Evolutionary conservation across 2,113 vertebrate genomes (phyloP).

Genomic region (Siniperca knerii): DNA sequence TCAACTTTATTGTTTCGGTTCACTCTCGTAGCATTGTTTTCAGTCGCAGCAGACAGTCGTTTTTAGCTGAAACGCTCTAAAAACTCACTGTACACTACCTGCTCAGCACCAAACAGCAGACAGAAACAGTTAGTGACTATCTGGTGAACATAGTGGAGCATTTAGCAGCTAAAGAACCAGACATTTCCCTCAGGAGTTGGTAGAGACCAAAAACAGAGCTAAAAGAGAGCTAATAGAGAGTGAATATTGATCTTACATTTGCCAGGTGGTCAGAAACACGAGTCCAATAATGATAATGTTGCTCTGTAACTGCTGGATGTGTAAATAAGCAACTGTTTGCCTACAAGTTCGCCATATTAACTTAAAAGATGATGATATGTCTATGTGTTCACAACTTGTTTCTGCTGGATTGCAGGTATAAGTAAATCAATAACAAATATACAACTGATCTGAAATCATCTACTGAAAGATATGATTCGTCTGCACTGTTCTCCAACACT

Average conservation of each 20-base stretch:
- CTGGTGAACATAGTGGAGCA: neutral
- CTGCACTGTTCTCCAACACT: neutral
- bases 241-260: neutral
- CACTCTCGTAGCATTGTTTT: neutral
- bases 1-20: neutral
- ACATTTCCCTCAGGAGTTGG: neutral
- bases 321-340: neutral
- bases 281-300: neutral
- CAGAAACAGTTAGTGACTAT: neutral
- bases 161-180: neutral
- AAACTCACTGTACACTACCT: neutral
- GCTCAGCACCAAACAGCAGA: neutral
- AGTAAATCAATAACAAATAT: neutral
- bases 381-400: neutral
- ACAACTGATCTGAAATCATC: conserved; percentile 15
- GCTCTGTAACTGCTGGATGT: neutral
- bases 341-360: neutral
- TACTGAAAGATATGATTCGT: neutral
- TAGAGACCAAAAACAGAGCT: neutral
- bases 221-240: neutral
- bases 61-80: neutral
- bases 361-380: neutral
- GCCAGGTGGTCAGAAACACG: neutral
- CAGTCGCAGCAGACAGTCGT: neutral
- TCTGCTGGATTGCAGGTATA: neutral